These are phyloP conservation scores for Stegodyphus mimosarum DNA, from an alignment of 1,140 invertebrate genomes.

Conservation along the genomic window DNA sequence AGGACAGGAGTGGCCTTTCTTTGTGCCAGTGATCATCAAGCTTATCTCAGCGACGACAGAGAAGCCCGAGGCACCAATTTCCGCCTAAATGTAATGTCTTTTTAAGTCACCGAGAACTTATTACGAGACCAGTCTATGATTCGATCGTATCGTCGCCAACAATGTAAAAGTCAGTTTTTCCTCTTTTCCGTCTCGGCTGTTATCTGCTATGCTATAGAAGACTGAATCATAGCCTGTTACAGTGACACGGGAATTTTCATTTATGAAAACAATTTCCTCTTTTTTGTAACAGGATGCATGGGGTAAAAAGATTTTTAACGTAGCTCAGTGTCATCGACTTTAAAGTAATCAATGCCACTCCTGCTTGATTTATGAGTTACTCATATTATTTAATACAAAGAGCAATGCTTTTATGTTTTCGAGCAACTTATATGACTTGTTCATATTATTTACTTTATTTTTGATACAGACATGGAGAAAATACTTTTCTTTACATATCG, in stretches of 20 bases:
- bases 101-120: slow-evolving; percentile 60
- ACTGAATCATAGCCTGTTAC: slow-evolving; percentile 47
- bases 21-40: slow-evolving; percentile 46
- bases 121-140: slow-evolving; percentile 31
- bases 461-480: no score
- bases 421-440: no score
- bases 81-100: slow-evolving; percentile 60
- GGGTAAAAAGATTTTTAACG: slow-evolving; percentile 7
- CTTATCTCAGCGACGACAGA: slow-evolving; percentile 46
- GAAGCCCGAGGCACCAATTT: slow-evolving; percentile 52
- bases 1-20: slow-evolving; percentile 16
- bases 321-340: neutral
- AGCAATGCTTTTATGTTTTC: no score
- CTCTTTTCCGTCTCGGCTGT: slow-evolving; percentile 6
- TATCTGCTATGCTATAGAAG: slow-evolving; percentile 29
- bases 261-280: slow-evolving; percentile 59
- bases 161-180: slow-evolving; percentile 26
- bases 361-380: neutral
- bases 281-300: slow-evolving; percentile 33
- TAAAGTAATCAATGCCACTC: neutral
- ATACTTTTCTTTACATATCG: no score
- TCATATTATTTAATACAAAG: no score
- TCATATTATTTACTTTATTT: no score
- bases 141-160: slow-evolving; percentile 42
- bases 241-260: slow-evolving; percentile 40